A percentile compares a stretch with the other conserved stretches of the same genome.
Conservation (phyloP, 2,888 invertebrate genomes). For the Megalurothrips usitatus region DNA sequence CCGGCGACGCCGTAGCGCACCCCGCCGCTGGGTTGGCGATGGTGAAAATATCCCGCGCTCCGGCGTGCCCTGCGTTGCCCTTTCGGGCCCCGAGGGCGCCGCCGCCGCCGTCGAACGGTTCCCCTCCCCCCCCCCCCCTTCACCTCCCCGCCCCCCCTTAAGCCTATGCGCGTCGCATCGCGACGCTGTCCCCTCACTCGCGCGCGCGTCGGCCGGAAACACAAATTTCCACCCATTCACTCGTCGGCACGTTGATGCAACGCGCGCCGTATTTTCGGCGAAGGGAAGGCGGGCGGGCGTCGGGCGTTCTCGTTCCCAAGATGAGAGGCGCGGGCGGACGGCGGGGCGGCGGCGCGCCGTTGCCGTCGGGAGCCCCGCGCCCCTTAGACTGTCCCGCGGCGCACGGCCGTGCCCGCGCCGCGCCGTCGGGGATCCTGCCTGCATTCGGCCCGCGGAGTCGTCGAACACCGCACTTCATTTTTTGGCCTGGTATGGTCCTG, state of each 20-base stretch:
- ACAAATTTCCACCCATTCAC: neutral
- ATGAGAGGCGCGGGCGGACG: neutral
- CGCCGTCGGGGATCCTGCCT: too few relatives aligned
- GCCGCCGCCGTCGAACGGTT: neutral
- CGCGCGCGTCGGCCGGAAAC: neutral
- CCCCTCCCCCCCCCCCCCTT: neutral
- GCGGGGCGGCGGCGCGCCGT: neutral
- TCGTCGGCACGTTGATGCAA: neutral
- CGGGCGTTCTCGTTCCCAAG: neutral
- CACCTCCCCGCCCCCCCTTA: neutral
- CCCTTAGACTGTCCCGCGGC: too few relatives aligned
- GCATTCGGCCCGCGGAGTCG: too few relatives aligned
- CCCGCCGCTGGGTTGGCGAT: neutral
- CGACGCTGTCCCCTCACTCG: neutral
- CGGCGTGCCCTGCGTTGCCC: neutral
- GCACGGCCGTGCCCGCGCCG: too few relatives aligned
- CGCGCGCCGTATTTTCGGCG: too few relatives aligned
- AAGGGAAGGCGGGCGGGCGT: neutral
- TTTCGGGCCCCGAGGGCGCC: neutral
- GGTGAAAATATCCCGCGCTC: slow-evolving; percentile 22
- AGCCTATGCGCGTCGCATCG: neutral
- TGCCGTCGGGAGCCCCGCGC: neutral
- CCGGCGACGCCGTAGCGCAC: neutral
- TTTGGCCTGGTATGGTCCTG: too few relatives aligned
- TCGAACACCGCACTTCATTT: too few relatives aligned